These are phyloP conservation scores for Cantharis flavilabris DNA, from an alignment of 2,888 invertebrate genomes.

Conservation along the genomic window DNA sequence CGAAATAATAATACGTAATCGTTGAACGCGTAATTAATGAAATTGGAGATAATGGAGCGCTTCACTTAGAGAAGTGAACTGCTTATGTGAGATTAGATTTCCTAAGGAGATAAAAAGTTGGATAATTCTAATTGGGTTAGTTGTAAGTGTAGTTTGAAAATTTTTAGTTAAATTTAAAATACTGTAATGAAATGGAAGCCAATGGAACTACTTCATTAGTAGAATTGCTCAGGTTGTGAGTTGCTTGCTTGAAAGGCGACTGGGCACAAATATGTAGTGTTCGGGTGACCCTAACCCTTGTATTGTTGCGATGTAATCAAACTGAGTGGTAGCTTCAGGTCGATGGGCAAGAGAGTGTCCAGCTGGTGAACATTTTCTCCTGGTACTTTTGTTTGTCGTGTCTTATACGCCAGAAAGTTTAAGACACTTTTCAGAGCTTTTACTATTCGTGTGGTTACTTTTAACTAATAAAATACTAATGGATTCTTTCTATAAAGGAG, in stretches of 20 bases:
- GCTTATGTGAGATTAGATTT: neutral
- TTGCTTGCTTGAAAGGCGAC: neutral
- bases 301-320: conserved; percentile 46
- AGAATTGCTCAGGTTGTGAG: neutral
- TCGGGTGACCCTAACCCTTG: conserved; percentile 40
- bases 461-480: conserved; percentile 25
- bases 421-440: conserved; percentile 22
- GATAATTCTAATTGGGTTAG: neutral
- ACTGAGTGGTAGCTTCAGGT: conserved; percentile 44
- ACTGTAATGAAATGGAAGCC: neutral
- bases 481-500: conserved; percentile 11
- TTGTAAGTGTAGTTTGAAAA: neutral
- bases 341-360: conserved; percentile 28
- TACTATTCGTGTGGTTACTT: conserved; percentile 11
- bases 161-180: neutral
- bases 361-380: conserved; percentile 20
- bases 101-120: neutral
- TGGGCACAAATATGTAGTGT: conserved; percentile 41
- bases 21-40: neutral
- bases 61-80: neutral
- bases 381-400: conserved; percentile 13
- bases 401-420: conserved; percentile 10
- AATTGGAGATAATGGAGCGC: neutral
- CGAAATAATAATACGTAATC: neutral
- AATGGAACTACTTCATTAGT: neutral